These are phyloP conservation scores for Sylvilagus bachmani DNA, from an alignment of 2,113 vertebrate species.

Conservation along the genomic window DNA sequence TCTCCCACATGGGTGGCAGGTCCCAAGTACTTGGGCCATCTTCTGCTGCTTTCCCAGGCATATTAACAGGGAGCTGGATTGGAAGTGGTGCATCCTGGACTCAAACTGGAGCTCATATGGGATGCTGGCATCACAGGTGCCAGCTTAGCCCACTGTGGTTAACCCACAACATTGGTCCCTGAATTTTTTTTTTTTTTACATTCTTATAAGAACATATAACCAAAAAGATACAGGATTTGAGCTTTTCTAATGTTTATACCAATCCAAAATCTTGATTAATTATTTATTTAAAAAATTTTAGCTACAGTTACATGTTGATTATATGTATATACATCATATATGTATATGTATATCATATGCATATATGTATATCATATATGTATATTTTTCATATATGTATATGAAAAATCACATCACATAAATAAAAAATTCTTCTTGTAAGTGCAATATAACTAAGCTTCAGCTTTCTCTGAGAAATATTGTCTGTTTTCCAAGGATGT, in stretches of 20 bases:
- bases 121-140: neutral
- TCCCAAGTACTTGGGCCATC: too few species aligned
- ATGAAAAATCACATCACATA: neutral
- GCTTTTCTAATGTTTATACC: constrained; percentile 20
- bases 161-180: neutral
- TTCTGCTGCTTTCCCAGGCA: too few species aligned
- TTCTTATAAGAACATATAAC: neutral
- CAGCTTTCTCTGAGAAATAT: constrained; percentile 3
- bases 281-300: constrained; percentile 17
- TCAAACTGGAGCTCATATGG: too few species aligned
- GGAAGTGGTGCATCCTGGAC: too few species aligned
- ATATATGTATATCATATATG: too few species aligned
- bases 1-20: too few species aligned
- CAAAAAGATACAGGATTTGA: neutral
- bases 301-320: neutral
- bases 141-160: neutral
- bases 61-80: too few species aligned
- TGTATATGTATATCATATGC: too few species aligned
- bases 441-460: neutral
- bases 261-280: constrained; percentile 29
- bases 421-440: neutral
- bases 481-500: constrained; percentile 66
- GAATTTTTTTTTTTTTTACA: neutral
- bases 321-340: neutral
- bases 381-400: too few species aligned